These are phyloP conservation scores for Drosophila elegans DNA, from an alignment of 1,140 invertebrate genomes.

Conservation along the genomic window DNA sequence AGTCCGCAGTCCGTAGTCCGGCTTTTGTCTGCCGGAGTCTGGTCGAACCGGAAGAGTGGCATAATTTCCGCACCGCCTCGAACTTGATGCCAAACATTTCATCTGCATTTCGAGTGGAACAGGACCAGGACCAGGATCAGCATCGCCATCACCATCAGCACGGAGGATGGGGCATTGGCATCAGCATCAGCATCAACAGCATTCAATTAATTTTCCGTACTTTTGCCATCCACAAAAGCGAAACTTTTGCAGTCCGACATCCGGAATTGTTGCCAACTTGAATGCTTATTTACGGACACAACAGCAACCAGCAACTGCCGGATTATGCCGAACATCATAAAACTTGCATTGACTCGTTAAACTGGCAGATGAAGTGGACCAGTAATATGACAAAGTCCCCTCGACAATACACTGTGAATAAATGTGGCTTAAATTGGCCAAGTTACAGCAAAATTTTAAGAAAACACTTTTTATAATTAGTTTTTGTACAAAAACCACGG, in stretches of 20 bases:
- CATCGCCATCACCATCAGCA: background rate
- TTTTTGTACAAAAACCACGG: too few relatives aligned
- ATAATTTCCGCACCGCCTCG: conserved; percentile 68
- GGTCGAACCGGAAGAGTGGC: conserved; percentile 59
- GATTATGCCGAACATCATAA: conserved; percentile 46
- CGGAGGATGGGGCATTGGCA: conserved; percentile 8
- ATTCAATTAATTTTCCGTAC: conserved; percentile 73
- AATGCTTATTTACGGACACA: conserved; percentile 68
- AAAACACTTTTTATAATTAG: too few relatives aligned
- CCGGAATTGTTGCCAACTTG: conserved; percentile 64
- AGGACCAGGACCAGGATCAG: conserved; percentile 2
- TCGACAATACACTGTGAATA: background rate
- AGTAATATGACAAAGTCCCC: conserved; percentile 1
- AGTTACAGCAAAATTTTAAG: too few relatives aligned
- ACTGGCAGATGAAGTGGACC: conserved; percentile 26
- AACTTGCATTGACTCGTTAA: conserved; percentile 47
- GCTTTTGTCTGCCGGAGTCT: conserved; percentile 27
- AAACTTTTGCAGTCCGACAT: conserved; percentile 59
- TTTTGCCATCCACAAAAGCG: conserved; percentile 48
- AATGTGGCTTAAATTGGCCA: background rate
- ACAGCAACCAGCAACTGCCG: conserved; percentile 17
- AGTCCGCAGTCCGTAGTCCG: conserved; percentile 1
- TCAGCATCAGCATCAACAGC: conserved; percentile 72
- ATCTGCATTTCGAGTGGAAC: conserved; percentile 67
- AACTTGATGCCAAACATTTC: conserved; percentile 75